Conservation (phyloP, 2,113 vertebrate genomes). For the Alethe castanea region DNA sequence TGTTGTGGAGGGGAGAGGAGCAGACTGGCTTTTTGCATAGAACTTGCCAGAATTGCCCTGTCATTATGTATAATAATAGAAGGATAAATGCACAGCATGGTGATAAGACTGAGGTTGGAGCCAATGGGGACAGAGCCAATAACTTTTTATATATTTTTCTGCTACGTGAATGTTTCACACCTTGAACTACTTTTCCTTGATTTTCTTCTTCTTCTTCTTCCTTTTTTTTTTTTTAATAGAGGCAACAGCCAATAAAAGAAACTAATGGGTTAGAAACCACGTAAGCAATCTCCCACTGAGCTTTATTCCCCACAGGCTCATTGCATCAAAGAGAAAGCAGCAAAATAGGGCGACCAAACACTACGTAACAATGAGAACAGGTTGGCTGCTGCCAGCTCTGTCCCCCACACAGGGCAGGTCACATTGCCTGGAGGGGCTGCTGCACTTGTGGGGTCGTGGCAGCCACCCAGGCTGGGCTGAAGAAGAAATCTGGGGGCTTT, state of each 20-base stretch:
- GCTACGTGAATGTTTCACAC: conserved; percentile 15
- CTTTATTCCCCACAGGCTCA: conserved; percentile 9
- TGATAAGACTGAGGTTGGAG: background rate
- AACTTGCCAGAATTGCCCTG: background rate
- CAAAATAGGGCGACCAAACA: conserved; percentile 32
- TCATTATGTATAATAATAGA: background rate
- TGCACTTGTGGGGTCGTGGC: background rate
- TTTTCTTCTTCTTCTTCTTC: background rate
- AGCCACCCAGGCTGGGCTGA: background rate
- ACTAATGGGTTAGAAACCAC: conserved; percentile 15
- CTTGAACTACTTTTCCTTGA: conserved; percentile 21
- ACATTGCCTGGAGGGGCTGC: background rate
- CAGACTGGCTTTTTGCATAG: background rate
- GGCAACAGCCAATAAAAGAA: conserved; percentile 19
- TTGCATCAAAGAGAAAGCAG: conserved; percentile 43
- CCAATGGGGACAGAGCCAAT: conserved; percentile 8
- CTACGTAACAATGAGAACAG: background rate
- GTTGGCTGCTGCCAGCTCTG: background rate
- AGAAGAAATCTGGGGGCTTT: background rate
- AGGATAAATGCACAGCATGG: conserved; percentile 12
- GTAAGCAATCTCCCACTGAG: conserved; percentile 27
- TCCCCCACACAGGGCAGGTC: background rate
- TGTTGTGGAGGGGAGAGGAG: background rate
- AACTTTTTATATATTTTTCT: background rate
- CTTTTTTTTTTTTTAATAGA: background rate